Base-by-base conservation (phyloP, 2,797 vertebrate genomes). In the Xyrichtys novacula region DNA sequence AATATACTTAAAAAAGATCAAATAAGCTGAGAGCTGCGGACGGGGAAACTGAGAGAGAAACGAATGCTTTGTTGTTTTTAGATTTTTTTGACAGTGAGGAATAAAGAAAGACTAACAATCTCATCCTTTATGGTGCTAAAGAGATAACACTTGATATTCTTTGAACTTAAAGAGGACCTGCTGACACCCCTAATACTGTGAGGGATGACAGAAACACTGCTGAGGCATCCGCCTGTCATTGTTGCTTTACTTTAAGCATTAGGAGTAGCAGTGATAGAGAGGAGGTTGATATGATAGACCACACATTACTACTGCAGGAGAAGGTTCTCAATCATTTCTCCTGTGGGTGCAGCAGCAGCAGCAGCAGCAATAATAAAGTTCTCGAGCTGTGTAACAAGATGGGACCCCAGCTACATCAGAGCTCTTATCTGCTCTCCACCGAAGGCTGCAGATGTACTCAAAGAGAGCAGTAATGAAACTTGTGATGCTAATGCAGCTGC, bases 401-500 rank as follows among this genome's bases (percentile, higher is more conserved):
- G 55, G 28, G 44, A 32, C 42, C 31, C 26, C 49, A 3, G 22
- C 61, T 31, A 6, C 39, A 50, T 75, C 39, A 47, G 34, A 55
- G 62, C 65, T 56, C 52, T 52, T 20, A 22, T 52, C 20, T 59
- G 19, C 29, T 44, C 6, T 12, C 12, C 71, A 36, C 32, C 44
- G 36, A 70, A 25, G 59, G 58, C 49, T 76, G 81, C 64, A 71
- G 80, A 84, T 56, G 34, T 20, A 63, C 50, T 69, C 57, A 68
- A 17, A 76, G 28, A 32, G 49, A 55, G 54, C 59, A 56, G 69
- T 78, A 77, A 86, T 81, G 80, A 88, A 86, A 87, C 84, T 84
- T 74, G 65, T 50, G 73, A 85, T 80, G 80, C 83, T 82, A 88
- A 86, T 82, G 82, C 88, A 87, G 83, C 82, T 83, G 85, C 67